These are phyloP conservation scores for Erannis defoliaria DNA, from an alignment of 2,888 invertebrate species.

Conservation along the genomic window DNA sequence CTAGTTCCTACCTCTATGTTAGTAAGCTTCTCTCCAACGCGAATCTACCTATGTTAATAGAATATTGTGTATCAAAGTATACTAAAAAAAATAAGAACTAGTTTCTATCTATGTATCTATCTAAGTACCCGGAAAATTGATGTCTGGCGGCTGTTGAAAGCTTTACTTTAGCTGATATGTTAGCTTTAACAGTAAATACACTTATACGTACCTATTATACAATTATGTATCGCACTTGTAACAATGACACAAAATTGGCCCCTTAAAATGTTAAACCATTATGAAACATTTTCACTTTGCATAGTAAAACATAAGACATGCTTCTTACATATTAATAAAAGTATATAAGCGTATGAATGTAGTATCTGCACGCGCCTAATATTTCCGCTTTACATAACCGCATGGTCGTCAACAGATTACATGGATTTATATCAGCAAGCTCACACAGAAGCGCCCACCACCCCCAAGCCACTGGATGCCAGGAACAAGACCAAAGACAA, in stretches of 20 bases:
- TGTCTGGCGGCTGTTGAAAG: slow-evolving; percentile 34
- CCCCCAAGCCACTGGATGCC: slow-evolving; percentile 56
- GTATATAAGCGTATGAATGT: slow-evolving; percentile 22
- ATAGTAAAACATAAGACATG: background rate
- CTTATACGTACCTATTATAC: background rate
- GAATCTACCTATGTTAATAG: too few species aligned
- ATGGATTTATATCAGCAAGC: slow-evolving; percentile 56
- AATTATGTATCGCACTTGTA: background rate
- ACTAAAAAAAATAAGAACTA: too few species aligned
- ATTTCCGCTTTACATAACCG: slow-evolving; percentile 75
- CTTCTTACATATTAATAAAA: slow-evolving; percentile 1
- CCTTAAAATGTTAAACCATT: background rate
- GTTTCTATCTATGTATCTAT: background rate
- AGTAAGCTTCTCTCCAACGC: too few species aligned
- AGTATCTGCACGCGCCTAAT: slow-evolving; percentile 57
- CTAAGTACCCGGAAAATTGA: background rate
- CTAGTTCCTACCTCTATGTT: too few species aligned
- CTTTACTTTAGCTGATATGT: slow-evolving; percentile 35
- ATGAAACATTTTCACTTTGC: background rate
- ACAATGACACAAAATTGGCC: background rate
- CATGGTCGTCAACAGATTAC: slow-evolving; percentile 68
- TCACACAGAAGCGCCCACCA: slow-evolving; percentile 59
- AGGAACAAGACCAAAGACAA: slow-evolving; percentile 70
- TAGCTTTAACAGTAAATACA: background rate
- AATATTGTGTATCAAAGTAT: too few species aligned